Base-by-base conservation (phyloP, 1,140 invertebrate genomes). In the Drosophila parabipectinata region DNA sequence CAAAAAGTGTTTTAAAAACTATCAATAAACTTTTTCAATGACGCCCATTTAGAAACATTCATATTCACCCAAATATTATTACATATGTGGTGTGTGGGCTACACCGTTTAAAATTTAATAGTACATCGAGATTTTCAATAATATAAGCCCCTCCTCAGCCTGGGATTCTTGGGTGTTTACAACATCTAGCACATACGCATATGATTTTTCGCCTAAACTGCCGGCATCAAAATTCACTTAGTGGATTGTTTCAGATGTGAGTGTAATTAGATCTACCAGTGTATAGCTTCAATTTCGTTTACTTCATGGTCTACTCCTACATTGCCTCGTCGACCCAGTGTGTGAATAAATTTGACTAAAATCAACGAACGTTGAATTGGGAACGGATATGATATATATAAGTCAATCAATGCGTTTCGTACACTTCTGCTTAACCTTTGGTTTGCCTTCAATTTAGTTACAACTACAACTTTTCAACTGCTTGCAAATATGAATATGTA, bases 81-180 rank as follows among this genome's bases (percentile, higher is more conserved):
- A 62, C 64, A 58, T 77, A 4, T 44, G 15, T 44, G 41, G 21
- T 37, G 26, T 51, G 47, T 57, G 60, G 48, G 67, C 78, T 72
- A 75, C 60, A 3, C 32, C 53, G 62, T 66, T 80, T 85, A 85
- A 85, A 85, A 85, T 85, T 78, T 85, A 87, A 85, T 85, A 85
- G 81, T 87, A 87, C 82, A 87, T 87, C 79, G 83, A 85, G 82
- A 87, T 85, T 85, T 85, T 71, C 48, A 78, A 75, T 85, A 88
- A 74, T 79, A 83, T 79, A 83, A 83, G 87, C 73, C 63, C 81
- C 71, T 73, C 81, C 71, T 73, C 55, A 63, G 54, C 56, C 62
- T 72, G 77, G 57, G 37, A 63, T 68, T 63, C 44, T 34, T 62
- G 66, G 71, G 72, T 63, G 60, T 75, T 54, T 60, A 76, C 78